phyloP scores from a whole-genome alignment of 2,797 vertebrate genomes.

The Intellagama lesueurii region DNA sequence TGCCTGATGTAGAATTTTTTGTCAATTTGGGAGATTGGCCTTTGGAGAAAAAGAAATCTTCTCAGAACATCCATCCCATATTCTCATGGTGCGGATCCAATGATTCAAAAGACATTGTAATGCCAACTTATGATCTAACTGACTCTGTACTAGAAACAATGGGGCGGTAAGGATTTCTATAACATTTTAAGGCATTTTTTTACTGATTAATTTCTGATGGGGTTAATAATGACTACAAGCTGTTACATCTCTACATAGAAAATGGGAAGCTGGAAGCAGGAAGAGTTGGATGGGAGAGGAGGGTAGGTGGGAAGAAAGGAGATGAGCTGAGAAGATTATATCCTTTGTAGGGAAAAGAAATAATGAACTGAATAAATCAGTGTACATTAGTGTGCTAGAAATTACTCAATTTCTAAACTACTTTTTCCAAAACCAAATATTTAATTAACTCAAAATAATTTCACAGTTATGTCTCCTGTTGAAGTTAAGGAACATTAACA shows the following conservation, averaged over 20 bases:
- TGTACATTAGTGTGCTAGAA: not conserved
- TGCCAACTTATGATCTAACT: slow-evolving; percentile 97
- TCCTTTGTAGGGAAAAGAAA: not conserved
- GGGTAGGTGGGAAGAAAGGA: too few species aligned
- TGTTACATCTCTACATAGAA: not conserved
- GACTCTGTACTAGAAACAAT: slow-evolving; percentile 97
- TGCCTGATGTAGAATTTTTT: slow-evolving; percentile 96
- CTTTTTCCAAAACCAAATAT: not conserved
- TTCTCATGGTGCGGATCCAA: slow-evolving; percentile 98
- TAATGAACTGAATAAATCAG: not conserved
- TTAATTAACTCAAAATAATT: not conserved
- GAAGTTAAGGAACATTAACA: not conserved
- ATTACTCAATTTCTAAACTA: not conserved
- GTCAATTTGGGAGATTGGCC: slow-evolving; percentile 99
- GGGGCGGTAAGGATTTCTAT: slow-evolving; percentile 87
- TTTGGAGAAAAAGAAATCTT: slow-evolving; percentile 89
- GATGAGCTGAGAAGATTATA: not conserved
- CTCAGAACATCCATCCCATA: slow-evolving; percentile 88
- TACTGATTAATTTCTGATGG: not conserved
- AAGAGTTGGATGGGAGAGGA: not conserved
- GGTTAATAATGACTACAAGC: not conserved
- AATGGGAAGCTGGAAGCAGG: not conserved
- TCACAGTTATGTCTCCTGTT: not conserved
- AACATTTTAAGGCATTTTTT: not conserved
- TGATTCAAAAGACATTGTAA: slow-evolving; percentile 94